These are phyloP conservation scores for Musca vetustissima DNA, from an alignment of 1,140 invertebrate genomes.

Conservation along the genomic window DNA sequence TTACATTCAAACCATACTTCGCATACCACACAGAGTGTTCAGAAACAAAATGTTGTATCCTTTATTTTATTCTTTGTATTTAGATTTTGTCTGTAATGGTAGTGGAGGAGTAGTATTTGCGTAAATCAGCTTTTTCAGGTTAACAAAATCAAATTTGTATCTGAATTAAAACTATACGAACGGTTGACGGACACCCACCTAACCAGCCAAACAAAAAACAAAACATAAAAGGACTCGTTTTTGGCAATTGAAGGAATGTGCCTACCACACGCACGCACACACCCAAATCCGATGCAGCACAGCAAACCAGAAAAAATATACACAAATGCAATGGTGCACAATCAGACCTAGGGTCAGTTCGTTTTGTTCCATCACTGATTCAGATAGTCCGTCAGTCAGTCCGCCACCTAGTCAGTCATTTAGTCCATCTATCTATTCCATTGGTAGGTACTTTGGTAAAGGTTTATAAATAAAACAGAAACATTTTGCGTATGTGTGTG, in stretches of 20 bases:
- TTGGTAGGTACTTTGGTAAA: conserved; percentile 7
- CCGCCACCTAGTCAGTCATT: no score
- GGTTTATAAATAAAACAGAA: conserved; percentile 18
- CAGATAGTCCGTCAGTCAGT: not conserved
- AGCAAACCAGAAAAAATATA: conserved; percentile 8
- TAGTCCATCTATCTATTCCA: no score
- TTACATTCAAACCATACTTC: no score
- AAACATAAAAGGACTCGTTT: not conserved
- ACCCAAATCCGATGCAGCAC: not conserved
- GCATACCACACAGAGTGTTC: no score
- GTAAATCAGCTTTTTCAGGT: conserved; percentile 31
- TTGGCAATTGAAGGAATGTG: not conserved
- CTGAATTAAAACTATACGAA: conserved; percentile 29
- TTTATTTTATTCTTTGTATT: no score
- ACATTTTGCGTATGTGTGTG: no score
- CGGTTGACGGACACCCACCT: no score
- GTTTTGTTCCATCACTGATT: not conserved
- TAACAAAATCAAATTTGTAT: conserved; percentile 32
- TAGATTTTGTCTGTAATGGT: not conserved
- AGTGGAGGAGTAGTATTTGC: conserved; percentile 23
- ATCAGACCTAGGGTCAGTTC: not conserved
- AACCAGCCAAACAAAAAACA: conserved; percentile 10
- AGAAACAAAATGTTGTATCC: no score
- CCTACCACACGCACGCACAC: not conserved
- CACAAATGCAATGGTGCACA: conserved; percentile 9